Evolutionary conservation across 1,140 invertebrate species (phyloP), one percentile per base, ranked within the genome.

Genomic region (Aphidius gifuensis): DNA sequence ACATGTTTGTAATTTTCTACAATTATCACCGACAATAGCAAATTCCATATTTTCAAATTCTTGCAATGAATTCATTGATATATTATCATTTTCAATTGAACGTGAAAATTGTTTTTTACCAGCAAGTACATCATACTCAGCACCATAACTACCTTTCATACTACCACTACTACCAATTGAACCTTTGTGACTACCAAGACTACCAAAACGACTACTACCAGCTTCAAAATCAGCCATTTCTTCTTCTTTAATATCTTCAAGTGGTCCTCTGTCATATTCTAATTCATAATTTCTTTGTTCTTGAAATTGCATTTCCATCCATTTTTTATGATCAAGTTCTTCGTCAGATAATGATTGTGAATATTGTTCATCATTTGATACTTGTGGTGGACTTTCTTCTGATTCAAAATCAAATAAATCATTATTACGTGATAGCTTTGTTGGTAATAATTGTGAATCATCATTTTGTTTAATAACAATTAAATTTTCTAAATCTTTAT

Each of bases 41-140:
- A 86, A 87, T 79, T 98, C 95, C 6, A 97, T 77, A 60, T 89
- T 88, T 82, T 97, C 94, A 82, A 97, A 97, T 76, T 98, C 95
- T 78, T 96, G 93, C 61, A 97, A 82, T 6, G 94, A 97, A 60
- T 89, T 93, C 72, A 96, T 87, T 0, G 94, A 97, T 32, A 94
- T 83, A 78, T 94, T 92, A 77, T 97, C 94, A 74, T 93, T 90
- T 69, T 96, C 94, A 5, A 90, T 87, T 61, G 87, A 86, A 69
- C 86, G 85, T 1, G 87, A 87, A 70, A 92, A 91, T 74, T 89
- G 92, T 69, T 89, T 88, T 65, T 89, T 85, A 4, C 90, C 87
- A 0, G 90, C 89, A 6, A 92, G 77, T 49, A 91, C 85, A 76
- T 94, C 92, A 73, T 92, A 94, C 65, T 94, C 92, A 0, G 92